phyloP scores from a whole-genome alignment of 1,140 invertebrate genomes.

The Cyclargus thomasi region DNA sequence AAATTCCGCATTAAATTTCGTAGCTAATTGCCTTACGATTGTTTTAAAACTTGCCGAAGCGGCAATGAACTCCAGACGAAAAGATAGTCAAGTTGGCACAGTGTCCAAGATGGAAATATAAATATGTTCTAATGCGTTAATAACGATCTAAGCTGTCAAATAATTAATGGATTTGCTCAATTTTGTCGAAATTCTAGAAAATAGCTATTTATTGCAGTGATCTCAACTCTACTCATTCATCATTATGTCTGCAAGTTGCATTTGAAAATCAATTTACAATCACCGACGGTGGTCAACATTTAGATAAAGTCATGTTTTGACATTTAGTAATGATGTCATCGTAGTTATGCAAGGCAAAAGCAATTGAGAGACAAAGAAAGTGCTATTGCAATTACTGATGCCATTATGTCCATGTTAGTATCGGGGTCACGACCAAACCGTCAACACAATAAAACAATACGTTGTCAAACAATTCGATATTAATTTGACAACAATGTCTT shows the following conservation, averaged over 20 bases:
- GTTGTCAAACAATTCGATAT: too few species aligned
- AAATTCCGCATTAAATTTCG: neutral
- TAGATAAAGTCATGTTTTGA: neutral
- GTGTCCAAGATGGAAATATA: neutral
- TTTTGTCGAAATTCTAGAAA: neutral
- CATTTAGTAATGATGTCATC: neutral
- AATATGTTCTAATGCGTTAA: neutral
- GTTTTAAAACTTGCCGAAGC: neutral
- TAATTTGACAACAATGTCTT: too few species aligned
- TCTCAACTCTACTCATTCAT: neutral
- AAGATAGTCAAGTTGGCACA: neutral
- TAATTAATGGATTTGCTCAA: neutral
- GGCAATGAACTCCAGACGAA: neutral
- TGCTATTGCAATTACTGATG: neutral
- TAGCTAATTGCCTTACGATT: neutral
- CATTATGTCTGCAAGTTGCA: neutral
- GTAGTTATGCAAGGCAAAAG: neutral
- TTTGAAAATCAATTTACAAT: conserved; percentile 1
- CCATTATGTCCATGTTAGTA: neutral
- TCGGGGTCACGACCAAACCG: neutral
- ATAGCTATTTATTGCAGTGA: neutral
- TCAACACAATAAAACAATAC: neutral
- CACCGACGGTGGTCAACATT: neutral
- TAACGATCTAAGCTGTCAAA: neutral
- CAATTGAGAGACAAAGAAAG: neutral